phyloP scores from a whole-genome alignment of 1,140 invertebrate species.

The Drosophila albomicans region DNA sequence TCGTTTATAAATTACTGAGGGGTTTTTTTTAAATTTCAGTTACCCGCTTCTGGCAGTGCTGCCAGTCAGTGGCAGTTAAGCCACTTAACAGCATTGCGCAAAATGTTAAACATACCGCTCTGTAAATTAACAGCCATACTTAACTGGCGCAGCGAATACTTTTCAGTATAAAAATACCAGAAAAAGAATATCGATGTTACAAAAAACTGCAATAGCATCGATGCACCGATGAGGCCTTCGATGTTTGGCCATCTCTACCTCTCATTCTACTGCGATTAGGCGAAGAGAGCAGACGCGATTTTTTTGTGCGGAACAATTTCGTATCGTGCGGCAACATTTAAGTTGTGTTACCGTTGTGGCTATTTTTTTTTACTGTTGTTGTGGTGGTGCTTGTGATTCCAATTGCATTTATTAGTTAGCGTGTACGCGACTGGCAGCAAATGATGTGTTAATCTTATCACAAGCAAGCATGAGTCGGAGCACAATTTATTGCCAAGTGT shows the following conservation, averaged over 20 bases:
- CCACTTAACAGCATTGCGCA: constrained; percentile 16
- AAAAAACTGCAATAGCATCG: no score
- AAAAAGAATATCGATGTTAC: no score
- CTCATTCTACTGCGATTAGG: constrained; percentile 20
- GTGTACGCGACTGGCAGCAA: neutral
- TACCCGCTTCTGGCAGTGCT: constrained; percentile 5
- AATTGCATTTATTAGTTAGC: constrained; percentile 28
- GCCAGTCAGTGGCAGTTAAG: neutral
- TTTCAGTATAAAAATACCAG: no score
- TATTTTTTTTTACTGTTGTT: constrained; percentile 22
- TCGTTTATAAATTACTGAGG: neutral
- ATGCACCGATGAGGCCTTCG: no score
- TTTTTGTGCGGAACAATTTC: neutral
- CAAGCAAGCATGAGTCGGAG: constrained; percentile 59
- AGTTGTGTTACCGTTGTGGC: constrained; percentile 8
- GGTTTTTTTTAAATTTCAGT: constrained; percentile 20
- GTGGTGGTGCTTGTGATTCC: constrained; percentile 21
- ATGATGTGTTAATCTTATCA: constrained; percentile 66
- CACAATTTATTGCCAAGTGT: constrained; percentile 53
- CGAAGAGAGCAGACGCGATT: constrained; percentile 26
- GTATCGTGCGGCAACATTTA: constrained; percentile 9
- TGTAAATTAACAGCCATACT: constrained; percentile 2
- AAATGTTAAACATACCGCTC: constrained; percentile 1
- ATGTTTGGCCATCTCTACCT: neutral
- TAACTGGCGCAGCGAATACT: no score